Evolutionary conservation across 2,797 vertebrate species (phyloP).

Genomic region (Acridotheres tristis): DNA sequence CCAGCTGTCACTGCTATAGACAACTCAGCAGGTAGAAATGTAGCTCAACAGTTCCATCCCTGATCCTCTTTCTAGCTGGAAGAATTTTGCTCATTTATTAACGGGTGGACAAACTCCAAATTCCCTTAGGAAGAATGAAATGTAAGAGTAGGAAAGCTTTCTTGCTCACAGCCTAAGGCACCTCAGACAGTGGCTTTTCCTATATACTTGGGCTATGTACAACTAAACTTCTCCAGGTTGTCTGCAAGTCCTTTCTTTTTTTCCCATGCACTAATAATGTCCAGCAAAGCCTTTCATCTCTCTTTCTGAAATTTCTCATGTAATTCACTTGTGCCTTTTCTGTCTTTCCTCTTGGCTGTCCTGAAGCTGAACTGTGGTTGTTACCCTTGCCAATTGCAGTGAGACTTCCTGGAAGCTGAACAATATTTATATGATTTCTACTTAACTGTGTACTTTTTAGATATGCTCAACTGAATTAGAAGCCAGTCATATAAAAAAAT

Average conservation of each 20-base stretch:
- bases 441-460: background rate
- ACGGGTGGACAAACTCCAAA: background rate
- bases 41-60: accelerated
- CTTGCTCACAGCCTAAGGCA: background rate
- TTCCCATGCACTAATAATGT: accelerated
- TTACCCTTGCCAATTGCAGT: background rate
- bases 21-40: background rate
- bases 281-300: background rate
- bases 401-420: background rate
- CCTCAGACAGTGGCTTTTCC: background rate
- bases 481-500: conserved; percentile 3
- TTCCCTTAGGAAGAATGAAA: background rate
- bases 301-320: background rate
- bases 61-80: background rate
- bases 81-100: background rate
- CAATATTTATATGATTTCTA: background rate
- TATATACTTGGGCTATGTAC: background rate
- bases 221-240: background rate
- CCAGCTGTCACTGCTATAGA: background rate
- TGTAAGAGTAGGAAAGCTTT: background rate
- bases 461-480: background rate
- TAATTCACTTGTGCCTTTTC: background rate
- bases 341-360: background rate
- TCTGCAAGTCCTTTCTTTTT: background rate
- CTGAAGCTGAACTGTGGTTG: background rate